A percentile compares a stretch with the other conserved stretches of the same genome.
Conservation (phyloP, 2,888 invertebrate genomes). For the Leucophenga maculata region DNA sequence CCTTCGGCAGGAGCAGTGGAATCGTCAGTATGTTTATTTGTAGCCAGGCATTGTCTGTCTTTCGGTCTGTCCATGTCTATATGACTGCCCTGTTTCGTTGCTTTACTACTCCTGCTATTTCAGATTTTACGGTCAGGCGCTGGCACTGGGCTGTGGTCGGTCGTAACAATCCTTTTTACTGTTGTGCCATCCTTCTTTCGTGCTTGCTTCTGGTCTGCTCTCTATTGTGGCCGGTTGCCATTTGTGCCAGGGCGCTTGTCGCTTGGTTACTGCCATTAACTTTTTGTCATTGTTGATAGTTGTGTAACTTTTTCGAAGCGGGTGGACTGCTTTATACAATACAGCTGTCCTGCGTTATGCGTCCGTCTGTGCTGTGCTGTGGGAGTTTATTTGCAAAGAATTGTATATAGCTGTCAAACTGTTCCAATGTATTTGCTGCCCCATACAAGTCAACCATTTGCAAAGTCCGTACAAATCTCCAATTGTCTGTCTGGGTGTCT, state of each 20-base stretch:
- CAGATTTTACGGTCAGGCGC: not conserved
- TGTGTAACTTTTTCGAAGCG: not conserved
- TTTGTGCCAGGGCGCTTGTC: not conserved
- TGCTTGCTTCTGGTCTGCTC: no score
- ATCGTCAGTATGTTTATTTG: conserved; percentile 66
- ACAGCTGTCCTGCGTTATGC: not conserved
- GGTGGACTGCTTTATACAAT: not conserved
- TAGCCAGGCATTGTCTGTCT: conserved; percentile 45
- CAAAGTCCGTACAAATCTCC: conserved; percentile 42
- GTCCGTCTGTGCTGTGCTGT: not conserved
- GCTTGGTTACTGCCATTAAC: not conserved
- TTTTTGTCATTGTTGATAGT: conserved; percentile 5
- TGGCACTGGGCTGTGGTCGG: not conserved
- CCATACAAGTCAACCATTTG: conserved; percentile 21
- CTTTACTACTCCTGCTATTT: not conserved
- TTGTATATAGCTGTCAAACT: not conserved
- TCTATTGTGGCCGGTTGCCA: not conserved
- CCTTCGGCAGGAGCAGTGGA: conserved; percentile 64
- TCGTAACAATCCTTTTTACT: not conserved
- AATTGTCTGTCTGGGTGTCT: conserved; percentile 21
- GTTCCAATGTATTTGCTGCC: conserved; percentile 15
- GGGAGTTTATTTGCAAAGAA: no score
- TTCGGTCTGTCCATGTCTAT: conserved; percentile 35
- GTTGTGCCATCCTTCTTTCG: no score
- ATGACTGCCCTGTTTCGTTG: not conserved